phyloP scores from a whole-genome alignment of 2,888 invertebrate species.

The Mesoligia furuncula region DNA sequence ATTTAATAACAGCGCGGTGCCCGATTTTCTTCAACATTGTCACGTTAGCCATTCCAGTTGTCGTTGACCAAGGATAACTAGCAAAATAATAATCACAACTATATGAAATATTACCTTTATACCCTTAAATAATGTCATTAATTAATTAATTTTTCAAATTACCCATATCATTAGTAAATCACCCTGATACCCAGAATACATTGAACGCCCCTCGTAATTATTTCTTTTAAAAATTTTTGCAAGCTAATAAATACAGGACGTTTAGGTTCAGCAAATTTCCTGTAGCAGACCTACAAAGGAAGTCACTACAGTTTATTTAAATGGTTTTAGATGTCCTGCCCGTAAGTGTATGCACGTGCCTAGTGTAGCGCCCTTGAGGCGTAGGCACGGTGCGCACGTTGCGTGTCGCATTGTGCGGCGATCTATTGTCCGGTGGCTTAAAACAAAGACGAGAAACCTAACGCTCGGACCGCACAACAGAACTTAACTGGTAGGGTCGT shows the following conservation, averaged over 20 bases:
- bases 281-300: conserved; percentile 8
- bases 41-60: too few species aligned
- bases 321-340: conserved; percentile 51
- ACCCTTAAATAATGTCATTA: too few species aligned
- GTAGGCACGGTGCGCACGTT: conserved; percentile 72
- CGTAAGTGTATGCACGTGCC: conserved; percentile 70
- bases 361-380: conserved; percentile 77
- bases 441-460: conserved; percentile 82
- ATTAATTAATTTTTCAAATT: too few species aligned
- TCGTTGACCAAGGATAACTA: too few species aligned
- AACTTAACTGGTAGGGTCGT: conserved; percentile 59
- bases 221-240: conserved; percentile 4
- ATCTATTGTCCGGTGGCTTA: conserved; percentile 74
- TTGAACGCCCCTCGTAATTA: too few species aligned
- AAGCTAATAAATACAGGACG: background rate
- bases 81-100: too few species aligned
- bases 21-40: too few species aligned
- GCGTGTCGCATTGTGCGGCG: conserved; percentile 83
- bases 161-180: too few species aligned
- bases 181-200: too few species aligned
- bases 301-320: conserved; percentile 41
- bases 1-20: too few species aligned
- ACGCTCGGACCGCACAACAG: conserved; percentile 68
- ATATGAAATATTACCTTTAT: too few species aligned
- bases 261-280: background rate